Evolutionary conservation across 1,140 invertebrate species (phyloP).

Genomic region (Charaxes varanes): DNA sequence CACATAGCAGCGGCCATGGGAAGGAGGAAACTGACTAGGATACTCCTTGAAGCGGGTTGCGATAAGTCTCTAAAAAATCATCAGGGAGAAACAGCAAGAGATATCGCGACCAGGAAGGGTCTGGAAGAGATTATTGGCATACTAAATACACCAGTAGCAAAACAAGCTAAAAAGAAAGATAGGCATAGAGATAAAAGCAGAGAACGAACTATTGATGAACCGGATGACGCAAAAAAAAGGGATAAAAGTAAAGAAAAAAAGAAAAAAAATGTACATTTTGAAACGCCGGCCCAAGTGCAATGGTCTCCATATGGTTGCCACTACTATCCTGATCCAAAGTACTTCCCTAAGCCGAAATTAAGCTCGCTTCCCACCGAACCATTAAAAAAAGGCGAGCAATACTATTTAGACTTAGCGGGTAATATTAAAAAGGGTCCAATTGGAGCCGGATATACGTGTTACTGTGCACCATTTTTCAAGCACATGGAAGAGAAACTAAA

Average conservation of each 20-base stretch:
- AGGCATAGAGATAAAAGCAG: slow-evolving; percentile 69
- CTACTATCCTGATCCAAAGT: slow-evolving; percentile 87
- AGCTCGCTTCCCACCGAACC: slow-evolving; percentile 91
- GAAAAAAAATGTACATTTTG: slow-evolving; percentile 70
- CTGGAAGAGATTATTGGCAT: slow-evolving; percentile 87
- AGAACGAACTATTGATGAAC: slow-evolving; percentile 57
- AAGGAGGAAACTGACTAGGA: slow-evolving; percentile 91
- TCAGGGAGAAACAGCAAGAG: slow-evolving; percentile 92
- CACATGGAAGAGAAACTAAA: slow-evolving; percentile 91
- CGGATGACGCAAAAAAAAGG: slow-evolving; percentile 59
- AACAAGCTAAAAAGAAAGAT: slow-evolving; percentile 67
- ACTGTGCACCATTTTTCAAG: slow-evolving; percentile 85
- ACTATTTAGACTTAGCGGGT: slow-evolving; percentile 95
- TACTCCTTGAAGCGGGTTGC: slow-evolving; percentile 91
- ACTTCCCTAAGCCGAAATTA: slow-evolving; percentile 88
- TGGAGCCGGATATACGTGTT: slow-evolving; percentile 90
- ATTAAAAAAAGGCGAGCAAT: slow-evolving; percentile 91
- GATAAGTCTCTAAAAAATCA: slow-evolving; percentile 88
- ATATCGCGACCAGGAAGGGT: slow-evolving; percentile 92
- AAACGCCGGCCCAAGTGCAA: slow-evolving; percentile 57
- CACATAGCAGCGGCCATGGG: slow-evolving; percentile 97
- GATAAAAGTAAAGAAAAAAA: slow-evolving; percentile 69
- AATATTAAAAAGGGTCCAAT: slow-evolving; percentile 96
- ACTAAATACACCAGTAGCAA: slow-evolving; percentile 78
- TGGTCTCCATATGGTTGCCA: slow-evolving; percentile 95